Conservation (phyloP, 2,888 invertebrate species). For the Oligia strigilis region DNA sequence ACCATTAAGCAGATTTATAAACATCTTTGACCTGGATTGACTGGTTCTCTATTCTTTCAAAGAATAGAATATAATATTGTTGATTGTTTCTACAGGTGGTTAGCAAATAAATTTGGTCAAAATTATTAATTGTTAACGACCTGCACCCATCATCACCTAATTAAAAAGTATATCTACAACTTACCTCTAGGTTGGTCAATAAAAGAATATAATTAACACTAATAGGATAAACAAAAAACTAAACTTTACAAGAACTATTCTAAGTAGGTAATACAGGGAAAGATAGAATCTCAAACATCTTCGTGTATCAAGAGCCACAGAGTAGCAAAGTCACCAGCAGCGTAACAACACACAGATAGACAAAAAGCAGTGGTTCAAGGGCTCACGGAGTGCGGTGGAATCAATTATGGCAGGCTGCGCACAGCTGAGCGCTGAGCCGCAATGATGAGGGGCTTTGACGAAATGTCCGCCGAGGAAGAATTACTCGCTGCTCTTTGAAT, state of each 20-base stretch:
- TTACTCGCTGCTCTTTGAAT: constrained; percentile 40
- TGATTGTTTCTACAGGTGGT: too few species aligned
- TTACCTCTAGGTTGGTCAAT: not conserved
- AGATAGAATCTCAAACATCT: not conserved
- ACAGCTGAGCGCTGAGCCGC: constrained; percentile 63
- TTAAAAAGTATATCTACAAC: not conserved
- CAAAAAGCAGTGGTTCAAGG: constrained; percentile 50
- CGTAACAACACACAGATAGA: constrained; percentile 31
- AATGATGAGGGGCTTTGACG: constrained; percentile 58
- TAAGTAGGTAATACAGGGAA: not conserved
- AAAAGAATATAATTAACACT: not conserved
- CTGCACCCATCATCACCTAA: not conserved
- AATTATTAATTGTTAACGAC: not conserved
- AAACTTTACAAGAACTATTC: not conserved
- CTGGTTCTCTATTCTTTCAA: not conserved
- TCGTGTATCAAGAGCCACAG: not conserved
- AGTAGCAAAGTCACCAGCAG: not conserved
- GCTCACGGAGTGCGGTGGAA: constrained; percentile 45
- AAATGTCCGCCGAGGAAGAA: constrained; percentile 42
- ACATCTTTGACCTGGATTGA: not conserved
- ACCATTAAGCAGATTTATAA: not conserved
- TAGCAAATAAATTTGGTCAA: not conserved
- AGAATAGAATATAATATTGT: not conserved
- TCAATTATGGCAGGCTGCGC: constrained; percentile 61
- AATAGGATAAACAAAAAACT: not conserved